Conservation (phyloP, 2,797 vertebrate species). For the Champsocephalus gunnari region DNA sequence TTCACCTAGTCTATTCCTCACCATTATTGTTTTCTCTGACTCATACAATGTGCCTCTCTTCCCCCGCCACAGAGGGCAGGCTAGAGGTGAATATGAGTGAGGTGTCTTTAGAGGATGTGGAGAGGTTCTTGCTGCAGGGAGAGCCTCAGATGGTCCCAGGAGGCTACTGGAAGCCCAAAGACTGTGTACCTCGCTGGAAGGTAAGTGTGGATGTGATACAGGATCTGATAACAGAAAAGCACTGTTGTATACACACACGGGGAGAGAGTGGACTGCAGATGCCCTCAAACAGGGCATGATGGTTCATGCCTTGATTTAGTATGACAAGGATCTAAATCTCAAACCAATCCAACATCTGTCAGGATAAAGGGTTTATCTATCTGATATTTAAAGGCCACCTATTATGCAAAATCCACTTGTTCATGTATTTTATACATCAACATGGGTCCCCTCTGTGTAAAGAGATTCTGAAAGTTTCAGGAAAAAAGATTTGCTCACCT, state of each 20-base stretch:
- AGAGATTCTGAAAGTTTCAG: too few species aligned
- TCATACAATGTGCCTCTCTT: slow-evolving; percentile 5
- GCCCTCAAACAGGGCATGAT: background rate
- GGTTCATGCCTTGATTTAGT: background rate
- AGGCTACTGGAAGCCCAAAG: slow-evolving; percentile 93
- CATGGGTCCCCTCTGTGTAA: too few species aligned
- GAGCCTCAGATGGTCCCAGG: slow-evolving; percentile 86
- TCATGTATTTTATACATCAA: too few species aligned
- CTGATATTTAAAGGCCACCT: too few species aligned
- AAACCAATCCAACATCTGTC: background rate
- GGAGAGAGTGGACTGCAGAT: background rate
- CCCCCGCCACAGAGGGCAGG: slow-evolving; percentile 87
- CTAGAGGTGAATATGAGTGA: slow-evolving; percentile 95
- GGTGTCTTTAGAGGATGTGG: slow-evolving; percentile 90
- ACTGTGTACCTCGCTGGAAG: slow-evolving; percentile 97
- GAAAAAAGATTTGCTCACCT: too few species aligned
- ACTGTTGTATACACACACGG: background rate
- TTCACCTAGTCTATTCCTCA: background rate
- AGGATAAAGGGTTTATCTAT: too few species aligned
- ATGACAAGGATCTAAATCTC: background rate
- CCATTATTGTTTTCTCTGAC: background rate
- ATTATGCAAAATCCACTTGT: too few species aligned
- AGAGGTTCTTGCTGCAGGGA: slow-evolving; percentile 83
- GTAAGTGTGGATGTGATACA: slow-evolving; percentile 71
- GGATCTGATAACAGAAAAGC: background rate